Conservation (phyloP, 2,797 vertebrate genomes). For the Myotis vivesi region DNA sequence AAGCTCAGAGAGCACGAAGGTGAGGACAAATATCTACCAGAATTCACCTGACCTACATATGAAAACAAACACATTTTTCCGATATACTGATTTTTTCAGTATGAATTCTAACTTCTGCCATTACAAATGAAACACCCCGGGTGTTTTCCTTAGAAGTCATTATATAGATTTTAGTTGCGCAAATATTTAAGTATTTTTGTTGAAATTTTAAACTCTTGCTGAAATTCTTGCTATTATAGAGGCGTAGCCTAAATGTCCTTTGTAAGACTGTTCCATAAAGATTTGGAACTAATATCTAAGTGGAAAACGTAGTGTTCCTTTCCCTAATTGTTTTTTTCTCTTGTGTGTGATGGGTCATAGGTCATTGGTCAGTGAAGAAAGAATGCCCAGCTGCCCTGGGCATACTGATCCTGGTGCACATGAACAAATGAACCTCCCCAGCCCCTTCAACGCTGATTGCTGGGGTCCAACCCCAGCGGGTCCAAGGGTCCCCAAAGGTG, state of each 20-base stretch:
- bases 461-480: too few species aligned
- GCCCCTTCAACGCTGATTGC: neutral
- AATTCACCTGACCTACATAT: neutral
- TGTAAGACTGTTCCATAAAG: neutral
- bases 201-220: neutral
- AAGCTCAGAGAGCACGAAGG: neutral
- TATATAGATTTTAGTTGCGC: neutral
- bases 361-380: neutral
- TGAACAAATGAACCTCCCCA: neutral
- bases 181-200: constrained; percentile 43
- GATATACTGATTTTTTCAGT: neutral
- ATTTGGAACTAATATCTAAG: neutral
- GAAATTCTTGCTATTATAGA: neutral
- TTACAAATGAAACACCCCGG: neutral
- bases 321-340: neutral
- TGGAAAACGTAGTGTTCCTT: neutral
- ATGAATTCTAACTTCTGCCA: neutral
- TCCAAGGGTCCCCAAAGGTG: too few species aligned
- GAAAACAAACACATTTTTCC: constrained; percentile 3
- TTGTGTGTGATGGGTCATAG: neutral
- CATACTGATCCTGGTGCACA: neutral
- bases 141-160: constrained; percentile 1
- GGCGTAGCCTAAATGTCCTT: neutral
- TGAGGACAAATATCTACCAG: neutral
- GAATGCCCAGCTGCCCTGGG: neutral